Percentiles rank a stretch among this genome's conserved stretches.
These are phyloP conservation scores for Columba janthina DNA, from an alignment of 2,113 vertebrate species.

Conservation along the genomic window DNA sequence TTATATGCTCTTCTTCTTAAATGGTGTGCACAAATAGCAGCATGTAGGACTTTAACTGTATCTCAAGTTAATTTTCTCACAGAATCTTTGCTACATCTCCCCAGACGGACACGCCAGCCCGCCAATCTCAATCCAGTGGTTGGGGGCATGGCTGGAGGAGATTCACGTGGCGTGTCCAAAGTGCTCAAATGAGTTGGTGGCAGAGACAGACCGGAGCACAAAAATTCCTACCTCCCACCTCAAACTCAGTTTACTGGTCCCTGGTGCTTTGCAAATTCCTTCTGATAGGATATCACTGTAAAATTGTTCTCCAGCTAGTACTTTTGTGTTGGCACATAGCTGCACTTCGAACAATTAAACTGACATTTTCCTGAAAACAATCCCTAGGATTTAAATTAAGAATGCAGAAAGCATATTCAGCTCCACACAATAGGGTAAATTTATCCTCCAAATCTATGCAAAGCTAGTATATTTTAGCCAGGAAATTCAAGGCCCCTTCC, in stretches of 20 bases:
- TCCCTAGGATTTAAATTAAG: conserved; percentile 64
- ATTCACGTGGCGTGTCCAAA: background rate
- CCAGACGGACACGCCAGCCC: background rate
- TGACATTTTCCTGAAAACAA: conserved; percentile 76
- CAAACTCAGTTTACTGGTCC: background rate
- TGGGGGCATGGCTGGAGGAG: background rate
- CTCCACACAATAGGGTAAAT: conserved; percentile 73
- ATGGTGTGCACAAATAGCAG: background rate
- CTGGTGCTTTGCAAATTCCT: conserved; percentile 33
- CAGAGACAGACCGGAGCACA: background rate
- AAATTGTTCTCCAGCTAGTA: conserved; percentile 43
- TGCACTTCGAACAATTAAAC: conserved; percentile 64
- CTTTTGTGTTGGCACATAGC: conserved; percentile 22
- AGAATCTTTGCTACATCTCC: background rate
- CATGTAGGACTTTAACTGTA: background rate
- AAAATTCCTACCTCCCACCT: background rate
- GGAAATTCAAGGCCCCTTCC: conserved; percentile 73
- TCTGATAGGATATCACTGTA: conserved; percentile 44
- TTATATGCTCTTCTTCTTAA: background rate
- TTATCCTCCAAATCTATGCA: conserved; percentile 69
- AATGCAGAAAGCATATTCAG: conserved; percentile 69
- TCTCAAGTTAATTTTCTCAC: background rate
- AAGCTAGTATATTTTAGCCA: conserved; percentile 68
- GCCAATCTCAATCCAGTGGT: background rate
- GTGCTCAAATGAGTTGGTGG: background rate